Base-by-base conservation (phyloP, 2,888 invertebrate genomes). In the Pandemis cinnamomeana region DNA sequence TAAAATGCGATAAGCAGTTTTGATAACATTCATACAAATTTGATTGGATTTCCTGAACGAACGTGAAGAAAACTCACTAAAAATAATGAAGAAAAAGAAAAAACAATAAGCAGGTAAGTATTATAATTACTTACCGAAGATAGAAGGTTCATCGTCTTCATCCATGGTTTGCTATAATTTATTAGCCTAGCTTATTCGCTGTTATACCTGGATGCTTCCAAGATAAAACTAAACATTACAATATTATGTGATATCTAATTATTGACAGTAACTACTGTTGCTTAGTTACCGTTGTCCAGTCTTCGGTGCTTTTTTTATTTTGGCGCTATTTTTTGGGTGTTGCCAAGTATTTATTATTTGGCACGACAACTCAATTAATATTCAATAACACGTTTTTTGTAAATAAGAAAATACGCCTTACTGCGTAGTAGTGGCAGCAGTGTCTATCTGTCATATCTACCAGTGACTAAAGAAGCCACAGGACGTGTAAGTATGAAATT, bases 121-220 rank as follows among this genome's bases (percentile, higher is more conserved):
- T 11, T 46, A 7, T 51, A 62, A 27, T 1, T 58, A 53, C 62
- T 68, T 67, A 72, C 72, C 72, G 41, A 66, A 72, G 10, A 62
- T 67, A 15, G 72, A 67, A 44, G 46, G 62, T 62, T 72, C 72
- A 8, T 72, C 67, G 55, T 72, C 72, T 8, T 72, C 67, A 20
- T 62, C 61, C 61, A 61, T 61, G 36, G 36, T 36, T 60, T 20
- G 15, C 55, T 55, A 36, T 36, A 36, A 36, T 20, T 20, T 20
- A 20, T 36, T 36, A 36, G 27, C 27, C 27, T 36, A 36, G 27
- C 27, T 36, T 36, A 46, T 11, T 46, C 11, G 15, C 53, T 53
- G 13, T 5, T 48, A 13, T n/a, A 53, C n/a, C 13, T 4, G 2
- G 5, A 5, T 2, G n/a, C 7, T 53, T 15, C 15, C 7, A 7